These are phyloP conservation scores for Aradus depressus DNA, from an alignment of 2,888 invertebrate species.

Conservation along the genomic window DNA sequence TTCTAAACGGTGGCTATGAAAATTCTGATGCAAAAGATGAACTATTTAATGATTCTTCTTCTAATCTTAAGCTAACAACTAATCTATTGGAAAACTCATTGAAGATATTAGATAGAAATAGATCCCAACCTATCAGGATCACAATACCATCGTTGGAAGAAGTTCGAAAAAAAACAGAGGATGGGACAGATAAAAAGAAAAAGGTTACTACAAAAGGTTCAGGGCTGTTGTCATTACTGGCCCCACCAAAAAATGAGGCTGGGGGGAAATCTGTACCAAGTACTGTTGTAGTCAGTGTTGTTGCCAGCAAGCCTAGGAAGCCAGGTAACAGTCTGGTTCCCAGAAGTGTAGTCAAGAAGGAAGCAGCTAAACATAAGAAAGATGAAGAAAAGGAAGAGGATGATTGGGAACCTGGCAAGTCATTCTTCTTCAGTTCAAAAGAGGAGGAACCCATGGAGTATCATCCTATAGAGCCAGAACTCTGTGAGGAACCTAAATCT, in stretches of 20 bases:
- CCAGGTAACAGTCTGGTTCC: not conserved
- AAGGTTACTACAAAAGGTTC: slow-evolving; percentile 43
- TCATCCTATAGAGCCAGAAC: no score
- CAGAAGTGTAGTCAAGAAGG: not conserved
- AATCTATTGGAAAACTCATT: slow-evolving; percentile 9
- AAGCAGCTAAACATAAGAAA: not conserved
- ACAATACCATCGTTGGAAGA: slow-evolving; percentile 18
- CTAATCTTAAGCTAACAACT: not conserved
- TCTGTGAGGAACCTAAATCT: no score
- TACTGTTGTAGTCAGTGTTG: no score
- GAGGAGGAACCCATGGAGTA: no score
- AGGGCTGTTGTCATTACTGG: slow-evolving; percentile 55
- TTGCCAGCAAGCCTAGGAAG: no score
- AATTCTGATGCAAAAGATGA: slow-evolving; percentile 35
- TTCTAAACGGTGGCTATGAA: no score
- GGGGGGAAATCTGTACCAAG: no score
- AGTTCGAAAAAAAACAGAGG: slow-evolving; percentile 1
- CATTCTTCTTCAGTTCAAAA: slow-evolving; percentile 8
- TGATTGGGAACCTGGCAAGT: not conserved
- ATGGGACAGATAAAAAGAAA: slow-evolving; percentile 33
- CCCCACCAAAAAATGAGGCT: slow-evolving; percentile 51
- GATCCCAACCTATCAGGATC: slow-evolving; percentile 16
- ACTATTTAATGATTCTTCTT: not conserved
- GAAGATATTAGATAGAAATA: slow-evolving; percentile 5
- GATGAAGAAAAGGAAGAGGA: slow-evolving; percentile 8